Percentiles rank a stretch among this genome's conserved stretches.
Conservation (phyloP, 2,888 invertebrate genomes). For the Hirudinaria manillensis region DNA sequence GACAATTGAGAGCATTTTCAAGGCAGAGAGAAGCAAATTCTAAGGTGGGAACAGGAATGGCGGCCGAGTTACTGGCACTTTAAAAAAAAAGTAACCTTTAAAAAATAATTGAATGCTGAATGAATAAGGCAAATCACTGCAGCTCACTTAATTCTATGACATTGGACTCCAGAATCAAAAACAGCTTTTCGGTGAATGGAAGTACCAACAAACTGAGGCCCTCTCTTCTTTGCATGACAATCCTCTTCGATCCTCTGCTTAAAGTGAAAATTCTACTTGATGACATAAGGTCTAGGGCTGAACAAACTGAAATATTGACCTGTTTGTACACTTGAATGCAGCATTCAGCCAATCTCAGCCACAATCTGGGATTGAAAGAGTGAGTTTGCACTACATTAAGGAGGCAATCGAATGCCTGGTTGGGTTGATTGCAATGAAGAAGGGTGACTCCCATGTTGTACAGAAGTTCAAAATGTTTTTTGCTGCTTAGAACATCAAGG, state of each 20-base stretch:
- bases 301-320: conserved; percentile 40
- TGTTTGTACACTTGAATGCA: conserved; percentile 50
- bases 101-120: background rate
- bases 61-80: conserved; percentile 62
- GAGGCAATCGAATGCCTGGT: conserved; percentile 83
- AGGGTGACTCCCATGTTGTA: conserved; percentile 79
- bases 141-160: conserved; percentile 27
- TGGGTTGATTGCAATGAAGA: conserved; percentile 72
- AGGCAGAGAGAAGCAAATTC: conserved; percentile 84
- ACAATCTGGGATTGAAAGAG: conserved; percentile 79
- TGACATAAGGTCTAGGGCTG: background rate
- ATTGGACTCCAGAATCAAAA: conserved; percentile 56
- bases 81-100: conserved; percentile 3
- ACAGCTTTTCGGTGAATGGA: conserved; percentile 64
- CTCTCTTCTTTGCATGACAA: conserved; percentile 59
- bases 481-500: conserved; percentile 58
- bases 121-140: background rate
- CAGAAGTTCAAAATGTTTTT: conserved; percentile 64
- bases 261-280: background rate
- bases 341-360: conserved; percentile 88
- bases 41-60: conserved; percentile 77
- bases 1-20: conserved; percentile 67
- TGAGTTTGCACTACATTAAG: conserved; percentile 77
- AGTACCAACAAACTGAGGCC: conserved; percentile 58
- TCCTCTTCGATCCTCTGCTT: conserved; percentile 62